A percentile compares a stretch with the other conserved stretches of the same genome.
Evolutionary conservation across 2,888 invertebrate species (phyloP).

Genomic region (Athetis lepigone): DNA sequence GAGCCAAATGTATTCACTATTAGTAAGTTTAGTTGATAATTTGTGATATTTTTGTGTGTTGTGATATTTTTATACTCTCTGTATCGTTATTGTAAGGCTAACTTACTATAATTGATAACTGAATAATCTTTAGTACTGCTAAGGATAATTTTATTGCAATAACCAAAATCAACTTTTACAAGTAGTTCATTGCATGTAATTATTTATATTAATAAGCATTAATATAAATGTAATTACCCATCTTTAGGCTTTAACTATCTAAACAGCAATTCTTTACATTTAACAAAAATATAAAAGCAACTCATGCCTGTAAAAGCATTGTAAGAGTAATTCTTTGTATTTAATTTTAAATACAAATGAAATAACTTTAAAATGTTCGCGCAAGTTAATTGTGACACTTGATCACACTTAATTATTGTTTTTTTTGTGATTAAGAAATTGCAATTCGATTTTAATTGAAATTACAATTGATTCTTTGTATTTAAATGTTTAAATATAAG

Average conservation of each 20-base stretch:
- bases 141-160: slow-evolving; percentile 14
- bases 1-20: slow-evolving; percentile 61
- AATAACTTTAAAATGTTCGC: slow-evolving; percentile 18
- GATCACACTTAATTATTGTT: too few relatives aligned
- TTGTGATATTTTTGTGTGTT: slow-evolving; percentile 84
- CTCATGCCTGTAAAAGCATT: slow-evolving; percentile 14
- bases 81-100: slow-evolving; percentile 49
- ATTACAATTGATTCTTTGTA: slow-evolving; percentile 38
- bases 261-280: slow-evolving; percentile 44
- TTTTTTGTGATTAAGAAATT: background rate
- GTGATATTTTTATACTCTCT: slow-evolving; percentile 70
- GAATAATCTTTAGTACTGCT: background rate
- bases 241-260: background rate
- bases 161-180: slow-evolving; percentile 26
- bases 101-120: slow-evolving; percentile 49
- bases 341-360: slow-evolving; percentile 44
- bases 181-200: slow-evolving; percentile 35
- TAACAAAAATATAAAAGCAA: slow-evolving; percentile 35
- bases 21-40: slow-evolving; percentile 64
- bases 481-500: slow-evolving; percentile 45
- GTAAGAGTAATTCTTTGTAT: slow-evolving; percentile 47
- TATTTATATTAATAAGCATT: slow-evolving; percentile 47
- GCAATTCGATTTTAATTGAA: slow-evolving; percentile 17
- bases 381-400: too few relatives aligned
- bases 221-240: slow-evolving; percentile 55